Conservation (phyloP, 1,140 invertebrate genomes). For the Trichonephila inaurata region DNA sequence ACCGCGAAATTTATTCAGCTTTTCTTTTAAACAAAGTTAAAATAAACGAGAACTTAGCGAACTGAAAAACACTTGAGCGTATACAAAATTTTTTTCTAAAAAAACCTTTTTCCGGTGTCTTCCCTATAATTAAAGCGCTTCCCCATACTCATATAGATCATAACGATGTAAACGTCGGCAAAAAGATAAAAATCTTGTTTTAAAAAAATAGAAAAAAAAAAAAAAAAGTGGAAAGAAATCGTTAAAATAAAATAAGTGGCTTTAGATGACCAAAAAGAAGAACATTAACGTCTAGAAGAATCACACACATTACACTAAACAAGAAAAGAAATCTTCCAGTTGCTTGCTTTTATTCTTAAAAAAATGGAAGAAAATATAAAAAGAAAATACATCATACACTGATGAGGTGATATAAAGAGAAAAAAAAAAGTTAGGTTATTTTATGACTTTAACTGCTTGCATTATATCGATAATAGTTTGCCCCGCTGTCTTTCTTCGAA, state of each 20-base stretch:
- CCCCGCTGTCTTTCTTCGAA: background rate
- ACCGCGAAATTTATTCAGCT: background rate
- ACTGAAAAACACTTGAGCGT: background rate
- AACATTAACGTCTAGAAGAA: background rate
- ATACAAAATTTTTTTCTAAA: background rate
- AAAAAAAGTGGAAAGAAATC: background rate
- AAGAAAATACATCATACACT: background rate
- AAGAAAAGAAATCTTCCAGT: conserved; percentile 5
- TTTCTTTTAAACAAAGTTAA: background rate
- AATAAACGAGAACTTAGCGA: background rate
- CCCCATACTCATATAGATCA: background rate
- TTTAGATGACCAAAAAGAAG: background rate
- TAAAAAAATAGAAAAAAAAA: background rate
- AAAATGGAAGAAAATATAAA: background rate
- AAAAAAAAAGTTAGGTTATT: background rate
- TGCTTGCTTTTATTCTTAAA: conserved; percentile 1
- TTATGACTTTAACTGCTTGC: conserved; percentile 9
- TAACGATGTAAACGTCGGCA: background rate
- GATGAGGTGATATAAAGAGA: background rate
- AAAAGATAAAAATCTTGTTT: background rate
- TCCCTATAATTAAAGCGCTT: background rate
- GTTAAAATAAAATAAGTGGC: background rate
- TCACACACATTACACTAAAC: background rate
- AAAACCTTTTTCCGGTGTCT: background rate
- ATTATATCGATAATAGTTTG: conserved; percentile 16